phyloP scores from a whole-genome alignment of 2,888 invertebrate species.

The Clitarchus hookeri region DNA sequence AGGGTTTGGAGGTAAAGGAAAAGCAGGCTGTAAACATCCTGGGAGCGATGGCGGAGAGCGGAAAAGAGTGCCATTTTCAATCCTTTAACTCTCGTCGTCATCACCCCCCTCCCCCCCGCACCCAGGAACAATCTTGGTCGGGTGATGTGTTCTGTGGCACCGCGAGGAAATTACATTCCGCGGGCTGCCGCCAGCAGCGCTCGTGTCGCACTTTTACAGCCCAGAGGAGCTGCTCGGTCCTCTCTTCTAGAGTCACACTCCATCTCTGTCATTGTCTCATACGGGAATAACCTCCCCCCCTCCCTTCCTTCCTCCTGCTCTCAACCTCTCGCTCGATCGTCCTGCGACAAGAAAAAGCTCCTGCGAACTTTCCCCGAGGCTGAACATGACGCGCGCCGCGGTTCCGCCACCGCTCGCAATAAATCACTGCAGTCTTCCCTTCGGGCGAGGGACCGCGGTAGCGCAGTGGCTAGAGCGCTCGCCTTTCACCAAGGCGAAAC shows the following conservation, averaged over 20 bases:
- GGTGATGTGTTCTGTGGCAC: too few species aligned
- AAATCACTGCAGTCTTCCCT: too few species aligned
- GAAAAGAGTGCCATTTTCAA: conserved; percentile 14
- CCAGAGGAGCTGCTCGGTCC: not conserved
- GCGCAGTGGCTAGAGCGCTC: too few species aligned
- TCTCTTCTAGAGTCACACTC: not conserved
- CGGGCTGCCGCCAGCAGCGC: not conserved
- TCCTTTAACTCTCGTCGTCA: not conserved
- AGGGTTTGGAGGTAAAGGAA: not conserved
- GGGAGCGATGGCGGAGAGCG: not conserved
- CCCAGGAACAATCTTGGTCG: not conserved
- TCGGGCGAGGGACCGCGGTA: too few species aligned
- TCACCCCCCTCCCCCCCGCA: not conserved
- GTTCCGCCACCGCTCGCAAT: too few species aligned
- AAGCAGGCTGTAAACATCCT: not conserved
- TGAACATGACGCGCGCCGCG: too few species aligned
- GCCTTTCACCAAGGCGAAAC: too few species aligned
- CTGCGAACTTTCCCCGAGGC: not conserved
- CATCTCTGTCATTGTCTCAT: not conserved
- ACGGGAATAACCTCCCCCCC: not conserved
- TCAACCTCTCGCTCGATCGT: not conserved
- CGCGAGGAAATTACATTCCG: conserved; percentile 10
- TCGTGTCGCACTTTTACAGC: conserved; percentile 6
- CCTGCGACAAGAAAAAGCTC: not conserved
- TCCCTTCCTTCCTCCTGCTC: not conserved